Evolutionary conservation across 2,797 vertebrate genomes (phyloP).

Genomic region (Trematomus bernacchii): DNA sequence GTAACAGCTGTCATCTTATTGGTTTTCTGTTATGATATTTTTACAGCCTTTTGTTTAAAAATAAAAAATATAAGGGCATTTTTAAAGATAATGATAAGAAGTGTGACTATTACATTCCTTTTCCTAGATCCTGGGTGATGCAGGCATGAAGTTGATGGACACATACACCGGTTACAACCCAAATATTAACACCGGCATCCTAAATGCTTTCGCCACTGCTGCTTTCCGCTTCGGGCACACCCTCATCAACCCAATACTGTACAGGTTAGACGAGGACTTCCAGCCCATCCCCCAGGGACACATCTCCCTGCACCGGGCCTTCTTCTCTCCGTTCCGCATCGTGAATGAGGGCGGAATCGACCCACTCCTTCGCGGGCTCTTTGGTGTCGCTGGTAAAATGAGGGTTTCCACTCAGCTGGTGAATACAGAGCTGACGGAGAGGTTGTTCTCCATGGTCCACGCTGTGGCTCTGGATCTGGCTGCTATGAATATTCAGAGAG

Average conservation of each 20-base stretch:
- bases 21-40: neutral
- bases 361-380: constrained; percentile 95
- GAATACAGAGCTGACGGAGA: constrained; percentile 96
- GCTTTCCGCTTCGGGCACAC: constrained; percentile 99
- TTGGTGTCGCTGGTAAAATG: constrained; percentile 96
- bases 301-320: constrained; percentile 95
- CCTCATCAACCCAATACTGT: constrained; percentile 95
- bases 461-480: constrained; percentile 97
- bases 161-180: constrained; percentile 93
- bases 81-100: neutral
- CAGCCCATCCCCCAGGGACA: constrained; percentile 93
- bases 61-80: neutral
- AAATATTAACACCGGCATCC: constrained; percentile 92
- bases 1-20: constrained; percentile 42
- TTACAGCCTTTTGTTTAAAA: neutral
- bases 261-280: constrained; percentile 93
- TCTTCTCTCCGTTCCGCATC: constrained; percentile 98
- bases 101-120: neutral
- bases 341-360: constrained; percentile 99
- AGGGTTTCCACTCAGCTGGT: constrained; percentile 93
- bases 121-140: constrained; percentile 92
- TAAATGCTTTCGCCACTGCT: constrained; percentile 95
- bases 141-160: constrained; percentile 92
- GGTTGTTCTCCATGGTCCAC: constrained; percentile 97
- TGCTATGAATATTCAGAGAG: constrained; percentile 97